Conservation (phyloP, 2,113 vertebrate genomes). For the rat (Rattus norvegicus) region GRCr8 NC_086022.1:73078001-73078500, state of each 20-base stretch:
- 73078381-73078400: neutral
- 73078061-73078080: no score
- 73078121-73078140: neutral
- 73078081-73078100: no score
- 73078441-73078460: neutral
- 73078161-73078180: no score
- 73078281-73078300: neutral
- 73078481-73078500: neutral
- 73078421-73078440: neutral
- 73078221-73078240: neutral
- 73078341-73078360: neutral
- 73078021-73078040: no score
- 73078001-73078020: no score
- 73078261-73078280: neutral
- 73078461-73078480: neutral
- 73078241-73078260: no score
- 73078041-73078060: no score
- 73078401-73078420: neutral
- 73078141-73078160: neutral
- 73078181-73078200: neutral
- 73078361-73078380: neutral
- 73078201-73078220: no score
- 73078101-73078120: neutral
- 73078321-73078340: neutral
- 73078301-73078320: neutral